Conservation (phyloP, 2,113 vertebrate species). For the Macquaria ambigua region DNA sequence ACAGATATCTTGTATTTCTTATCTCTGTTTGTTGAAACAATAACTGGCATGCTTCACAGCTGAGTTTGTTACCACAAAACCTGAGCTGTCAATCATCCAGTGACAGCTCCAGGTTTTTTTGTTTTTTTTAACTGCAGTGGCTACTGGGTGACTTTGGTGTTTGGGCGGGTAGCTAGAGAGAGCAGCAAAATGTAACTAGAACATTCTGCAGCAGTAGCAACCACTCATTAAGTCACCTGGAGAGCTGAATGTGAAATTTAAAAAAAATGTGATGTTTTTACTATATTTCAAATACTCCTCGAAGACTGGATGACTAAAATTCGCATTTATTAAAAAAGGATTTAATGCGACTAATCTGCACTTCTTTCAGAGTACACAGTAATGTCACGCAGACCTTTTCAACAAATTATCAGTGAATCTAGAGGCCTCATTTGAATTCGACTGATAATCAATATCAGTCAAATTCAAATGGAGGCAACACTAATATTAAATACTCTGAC, state of each 20-base stretch:
- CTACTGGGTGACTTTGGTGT: not conserved
- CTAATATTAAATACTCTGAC: not conserved
- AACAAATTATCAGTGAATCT: slow-evolving; percentile 3
- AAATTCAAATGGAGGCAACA: not conserved
- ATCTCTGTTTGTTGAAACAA: not conserved
- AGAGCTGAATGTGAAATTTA: slow-evolving; percentile 2
- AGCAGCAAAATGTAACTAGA: not conserved
- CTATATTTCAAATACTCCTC: not conserved
- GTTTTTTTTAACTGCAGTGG: not conserved
- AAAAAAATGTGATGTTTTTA: not conserved
- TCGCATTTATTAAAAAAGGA: too few relatives aligned
- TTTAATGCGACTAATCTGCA: not conserved
- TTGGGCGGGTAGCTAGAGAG: not conserved
- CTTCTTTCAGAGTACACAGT: not conserved
- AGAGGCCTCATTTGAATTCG: too few relatives aligned
- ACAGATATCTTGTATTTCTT: not conserved
- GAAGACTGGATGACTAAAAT: not conserved
- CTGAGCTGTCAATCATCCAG: slow-evolving; percentile 4
- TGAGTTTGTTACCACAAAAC: not conserved
- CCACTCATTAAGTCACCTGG: not conserved
- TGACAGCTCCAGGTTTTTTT: slow-evolving; percentile 6
- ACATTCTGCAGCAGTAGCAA: slow-evolving; percentile 2
- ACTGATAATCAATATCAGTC: not conserved
- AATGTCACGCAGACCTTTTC: not conserved
- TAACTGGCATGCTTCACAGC: not conserved